A percentile compares a stretch with the other conserved stretches of the same genome.
Conservation (phyloP, 2,888 invertebrate species). For the Lypha dubia region DNA sequence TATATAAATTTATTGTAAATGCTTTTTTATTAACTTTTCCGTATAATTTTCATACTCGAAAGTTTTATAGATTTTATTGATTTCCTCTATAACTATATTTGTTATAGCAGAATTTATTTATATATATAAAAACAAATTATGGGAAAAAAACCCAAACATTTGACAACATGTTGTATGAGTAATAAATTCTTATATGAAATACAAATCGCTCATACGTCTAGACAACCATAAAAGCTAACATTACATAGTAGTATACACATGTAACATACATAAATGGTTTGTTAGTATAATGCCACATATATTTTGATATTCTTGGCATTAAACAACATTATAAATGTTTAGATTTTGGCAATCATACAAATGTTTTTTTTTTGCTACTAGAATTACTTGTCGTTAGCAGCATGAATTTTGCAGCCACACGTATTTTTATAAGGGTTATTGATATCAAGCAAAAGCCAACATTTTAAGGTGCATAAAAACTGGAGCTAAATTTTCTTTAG, state of each 20-base stretch:
- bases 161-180: constrained; percentile 7
- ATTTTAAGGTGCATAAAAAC: too few species aligned
- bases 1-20: too few species aligned
- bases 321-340: neutral
- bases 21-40: neutral
- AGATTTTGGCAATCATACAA: neutral
- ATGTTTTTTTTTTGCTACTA: neutral
- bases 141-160: neutral
- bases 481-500: too few species aligned
- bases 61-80: neutral
- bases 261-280: neutral
- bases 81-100: neutral
- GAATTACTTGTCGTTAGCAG: neutral
- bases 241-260: neutral
- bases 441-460: too few species aligned
- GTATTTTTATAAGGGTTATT: neutral
- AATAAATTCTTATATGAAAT: constrained; percentile 4
- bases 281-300: neutral
- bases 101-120: neutral
- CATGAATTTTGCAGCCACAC: neutral
- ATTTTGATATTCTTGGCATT: constrained; percentile 1
- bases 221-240: neutral
- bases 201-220: constrained; percentile 8
- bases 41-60: neutral
- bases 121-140: neutral